phyloP scores from a whole-genome alignment of 2,888 invertebrate genomes.

The Idaea biselata region DNA sequence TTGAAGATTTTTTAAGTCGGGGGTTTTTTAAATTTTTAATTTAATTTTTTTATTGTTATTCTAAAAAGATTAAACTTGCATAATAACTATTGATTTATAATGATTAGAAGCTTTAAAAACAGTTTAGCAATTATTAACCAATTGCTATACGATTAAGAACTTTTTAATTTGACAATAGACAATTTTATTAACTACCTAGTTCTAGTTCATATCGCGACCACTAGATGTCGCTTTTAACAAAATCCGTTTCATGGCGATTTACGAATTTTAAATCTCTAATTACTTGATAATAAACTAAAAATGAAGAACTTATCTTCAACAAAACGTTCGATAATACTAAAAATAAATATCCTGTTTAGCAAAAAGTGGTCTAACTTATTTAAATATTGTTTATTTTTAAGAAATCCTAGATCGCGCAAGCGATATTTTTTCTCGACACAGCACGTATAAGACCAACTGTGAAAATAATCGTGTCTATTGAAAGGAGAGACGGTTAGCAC shows the following conservation, averaged over 20 bases:
- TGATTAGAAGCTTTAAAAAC: slow-evolving; percentile 6
- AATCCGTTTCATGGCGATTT: background rate
- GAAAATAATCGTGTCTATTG: slow-evolving; percentile 88
- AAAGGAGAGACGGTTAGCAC: slow-evolving; percentile 99
- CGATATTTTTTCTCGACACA: slow-evolving; percentile 22
- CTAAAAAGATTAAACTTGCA: background rate
- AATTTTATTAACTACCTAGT: slow-evolving; percentile 10
- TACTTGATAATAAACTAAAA: background rate
- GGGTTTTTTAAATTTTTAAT: no score
- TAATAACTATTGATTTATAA: slow-evolving; percentile 17
- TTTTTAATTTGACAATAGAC: slow-evolving; percentile 8
- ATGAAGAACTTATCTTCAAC: background rate
- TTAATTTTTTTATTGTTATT: no score
- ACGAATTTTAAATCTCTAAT: background rate
- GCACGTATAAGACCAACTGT: slow-evolving; percentile 26
- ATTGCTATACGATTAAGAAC: background rate
- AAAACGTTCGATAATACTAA: slow-evolving; percentile 2
- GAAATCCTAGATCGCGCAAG: slow-evolving; percentile 35
- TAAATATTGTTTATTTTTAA: background rate
- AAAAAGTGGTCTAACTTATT: slow-evolving; percentile 11
- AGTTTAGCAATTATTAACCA: no score
- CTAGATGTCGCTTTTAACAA: slow-evolving; percentile 34
- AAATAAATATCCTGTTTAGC: slow-evolving; percentile 3
- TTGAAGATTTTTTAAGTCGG: no score
- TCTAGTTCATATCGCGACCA: slow-evolving; percentile 4